Conservation (phyloP, 2,113 vertebrate species). For the Lepidothrix coronata region DNA sequence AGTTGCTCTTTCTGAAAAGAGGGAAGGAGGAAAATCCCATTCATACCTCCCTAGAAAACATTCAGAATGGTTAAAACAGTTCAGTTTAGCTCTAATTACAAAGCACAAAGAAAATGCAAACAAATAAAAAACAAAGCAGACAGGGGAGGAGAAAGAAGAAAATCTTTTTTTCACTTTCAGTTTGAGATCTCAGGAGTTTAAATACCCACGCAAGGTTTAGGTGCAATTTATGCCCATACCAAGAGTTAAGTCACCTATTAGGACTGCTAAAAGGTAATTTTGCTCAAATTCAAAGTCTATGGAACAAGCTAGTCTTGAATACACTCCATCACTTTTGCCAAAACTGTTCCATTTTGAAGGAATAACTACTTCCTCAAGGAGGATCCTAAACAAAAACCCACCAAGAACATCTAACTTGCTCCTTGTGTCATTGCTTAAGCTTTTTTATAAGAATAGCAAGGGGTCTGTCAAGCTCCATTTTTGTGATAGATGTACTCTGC, state of each 20-base stretch:
- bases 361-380: background rate
- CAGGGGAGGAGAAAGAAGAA: rapidly evolving
- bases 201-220: background rate
- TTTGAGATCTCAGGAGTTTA: background rate
- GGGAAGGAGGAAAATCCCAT: background rate
- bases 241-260: background rate
- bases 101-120: background rate
- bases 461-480: background rate
- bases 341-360: background rate
- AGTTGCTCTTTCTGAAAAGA: background rate
- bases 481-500: rapidly evolving
- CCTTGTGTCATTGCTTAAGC: background rate
- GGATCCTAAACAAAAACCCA: background rate
- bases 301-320: background rate
- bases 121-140: background rate
- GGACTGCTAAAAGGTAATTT: background rate
- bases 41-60: background rate
- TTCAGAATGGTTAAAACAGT: background rate
- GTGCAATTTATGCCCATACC: background rate
- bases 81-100: background rate
- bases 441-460: background rate
- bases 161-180: background rate
- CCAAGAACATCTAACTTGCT: background rate
- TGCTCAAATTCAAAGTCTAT: background rate
- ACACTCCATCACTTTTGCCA: background rate